These are phyloP conservation scores for Anser cygnoides DNA, from an alignment of 2,113 vertebrate genomes.

Conservation along the genomic window DNA sequence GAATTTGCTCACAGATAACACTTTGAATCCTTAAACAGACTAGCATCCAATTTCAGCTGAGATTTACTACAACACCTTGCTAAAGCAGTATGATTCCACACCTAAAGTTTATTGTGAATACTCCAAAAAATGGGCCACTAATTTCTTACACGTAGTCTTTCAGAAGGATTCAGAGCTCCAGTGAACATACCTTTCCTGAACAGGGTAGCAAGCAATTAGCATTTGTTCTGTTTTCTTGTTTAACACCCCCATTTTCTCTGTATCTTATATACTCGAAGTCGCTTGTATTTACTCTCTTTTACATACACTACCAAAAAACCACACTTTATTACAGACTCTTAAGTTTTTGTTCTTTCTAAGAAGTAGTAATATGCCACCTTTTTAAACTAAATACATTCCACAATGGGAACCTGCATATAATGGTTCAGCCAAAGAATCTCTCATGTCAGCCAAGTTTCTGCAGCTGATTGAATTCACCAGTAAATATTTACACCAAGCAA, in stretches of 20 bases:
- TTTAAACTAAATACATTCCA: background rate
- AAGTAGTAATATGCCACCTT: background rate
- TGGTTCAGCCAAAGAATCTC: background rate
- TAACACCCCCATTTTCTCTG: background rate
- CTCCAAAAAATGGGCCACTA: background rate
- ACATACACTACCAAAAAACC: background rate
- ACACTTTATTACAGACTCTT: background rate
- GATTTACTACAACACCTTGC: background rate
- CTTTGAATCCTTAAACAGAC: background rate
- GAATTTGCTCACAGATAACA: background rate
- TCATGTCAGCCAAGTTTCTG: slow-evolving; percentile 23
- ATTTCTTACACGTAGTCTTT: background rate
- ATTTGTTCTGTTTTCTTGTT: background rate
- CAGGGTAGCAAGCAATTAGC: background rate
- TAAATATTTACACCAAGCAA: background rate
- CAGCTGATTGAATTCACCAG: background rate
- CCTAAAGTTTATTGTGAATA: background rate
- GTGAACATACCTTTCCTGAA: background rate
- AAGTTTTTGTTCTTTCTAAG: background rate
- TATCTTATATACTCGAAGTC: background rate
- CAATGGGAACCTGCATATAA: background rate
- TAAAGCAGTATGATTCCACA: too few species aligned
- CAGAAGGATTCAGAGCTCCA: background rate
- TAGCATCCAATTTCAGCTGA: background rate
- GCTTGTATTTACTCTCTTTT: background rate